Base-by-base conservation (phyloP, 2,113 vertebrate species). In the Corydoras maculifer region DNA sequence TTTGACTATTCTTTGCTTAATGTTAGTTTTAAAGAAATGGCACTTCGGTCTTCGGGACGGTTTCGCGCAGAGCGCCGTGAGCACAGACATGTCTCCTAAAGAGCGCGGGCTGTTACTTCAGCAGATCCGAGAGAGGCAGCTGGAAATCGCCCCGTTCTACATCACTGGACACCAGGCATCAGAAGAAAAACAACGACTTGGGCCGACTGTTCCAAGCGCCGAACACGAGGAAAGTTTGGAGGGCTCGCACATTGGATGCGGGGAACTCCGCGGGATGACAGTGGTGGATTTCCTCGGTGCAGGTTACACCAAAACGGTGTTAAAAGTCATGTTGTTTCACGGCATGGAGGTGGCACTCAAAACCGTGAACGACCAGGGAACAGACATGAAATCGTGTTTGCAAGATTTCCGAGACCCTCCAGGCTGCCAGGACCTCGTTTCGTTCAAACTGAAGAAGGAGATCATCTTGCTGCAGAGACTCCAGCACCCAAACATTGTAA, bases 401-500 rank as follows among this genome's bases (percentile, higher is more conserved):
- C 86, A 88, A 78, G 88, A 90, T 2, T 90, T 92, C 55, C 76
- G 84, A 48, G 89, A 88, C 4, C 78, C 75, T 0, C 74, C 67
- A 2, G 90, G 88, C 8, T 92, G 90, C 81, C 77, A 84, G 9
- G 85, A 91, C 61, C 88, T 95, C 15, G 91, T 93, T 54, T 88
- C 91, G 0, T 92, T 85, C 83, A 94, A 92, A 68, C 79, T 92
- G 82, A 87, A 86, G 76, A 95, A 95, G 68, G 93, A 95, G 87
- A 87, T 92, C 58, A 76, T 86, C 15, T 83, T 96, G 64, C 78
- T 96, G 76, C 90, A 80, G 81, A 86, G 85, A 73, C 82, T 96
- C 65, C 84, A 79, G 70, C 93, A 91, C 58, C 88, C 90, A 7
- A 93, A 93, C 67, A 82, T 94, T 83, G 87, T 94, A 8, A 81